phyloP scores from a whole-genome alignment of 2,797 vertebrate species.

The Menidia menidia region DNA sequence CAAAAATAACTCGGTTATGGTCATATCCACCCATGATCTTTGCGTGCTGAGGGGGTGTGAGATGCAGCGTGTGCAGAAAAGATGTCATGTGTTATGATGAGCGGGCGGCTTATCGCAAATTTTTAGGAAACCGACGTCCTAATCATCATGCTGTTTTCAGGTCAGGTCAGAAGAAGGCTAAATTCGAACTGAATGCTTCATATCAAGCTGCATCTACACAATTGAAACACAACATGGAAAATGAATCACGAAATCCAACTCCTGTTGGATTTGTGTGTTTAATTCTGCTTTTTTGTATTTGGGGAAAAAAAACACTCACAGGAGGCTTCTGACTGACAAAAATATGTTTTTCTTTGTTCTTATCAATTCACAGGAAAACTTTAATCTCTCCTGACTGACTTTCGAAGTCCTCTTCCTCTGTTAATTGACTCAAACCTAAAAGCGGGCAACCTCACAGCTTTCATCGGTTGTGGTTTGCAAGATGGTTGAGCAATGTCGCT shows the following conservation, averaged over 20 bases:
- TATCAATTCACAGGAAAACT: conserved; percentile 40
- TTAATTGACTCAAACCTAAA: conserved; percentile 25
- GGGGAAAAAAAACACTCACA: conserved; percentile 13
- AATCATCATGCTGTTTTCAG: neutral
- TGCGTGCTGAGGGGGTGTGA: conserved; percentile 6
- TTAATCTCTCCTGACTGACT: neutral
- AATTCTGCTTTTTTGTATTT: conserved; percentile 1
- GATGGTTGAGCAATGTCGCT: conserved; percentile 66
- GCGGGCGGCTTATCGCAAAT: neutral
- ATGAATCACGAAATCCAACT: neutral
- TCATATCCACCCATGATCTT: conserved; percentile 48
- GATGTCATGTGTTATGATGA: neutral
- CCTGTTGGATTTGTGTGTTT: neutral
- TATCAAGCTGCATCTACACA: neutral
- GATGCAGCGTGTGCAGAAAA: neutral
- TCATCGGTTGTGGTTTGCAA: conserved; percentile 64
- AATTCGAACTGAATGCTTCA: rapidly evolving
- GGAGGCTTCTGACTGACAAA: conserved; percentile 37
- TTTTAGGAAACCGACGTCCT: neutral
- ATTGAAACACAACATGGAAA: neutral
- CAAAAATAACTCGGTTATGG: conserved; percentile 44
- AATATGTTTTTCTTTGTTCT: neutral
- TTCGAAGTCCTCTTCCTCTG: neutral
- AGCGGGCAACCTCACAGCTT: conserved; percentile 55
- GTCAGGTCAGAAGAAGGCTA: neutral